Percentiles rank a stretch among this genome's conserved stretches.
Evolutionary conservation across 2,888 invertebrate species (phyloP).

Genomic region (Adelognathus sp.): DNA sequence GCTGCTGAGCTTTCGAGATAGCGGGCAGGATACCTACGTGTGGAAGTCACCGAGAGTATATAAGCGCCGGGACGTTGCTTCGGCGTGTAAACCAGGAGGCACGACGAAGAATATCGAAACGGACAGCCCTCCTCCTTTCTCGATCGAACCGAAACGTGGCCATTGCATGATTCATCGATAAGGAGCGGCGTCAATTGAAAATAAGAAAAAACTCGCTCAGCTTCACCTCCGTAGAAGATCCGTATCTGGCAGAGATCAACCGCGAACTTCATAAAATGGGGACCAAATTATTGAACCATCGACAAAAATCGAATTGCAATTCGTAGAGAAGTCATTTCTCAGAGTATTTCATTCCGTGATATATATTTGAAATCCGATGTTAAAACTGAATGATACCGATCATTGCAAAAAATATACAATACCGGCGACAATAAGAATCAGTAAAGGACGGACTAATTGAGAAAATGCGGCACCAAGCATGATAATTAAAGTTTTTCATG

Average conservation of each 20-base stretch:
- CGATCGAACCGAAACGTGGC: conserved; percentile 70
- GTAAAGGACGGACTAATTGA: no score
- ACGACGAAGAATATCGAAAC: conserved; percentile 78
- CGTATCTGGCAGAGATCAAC: not conserved
- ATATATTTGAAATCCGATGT: no score
- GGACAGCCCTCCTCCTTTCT: conserved; percentile 76
- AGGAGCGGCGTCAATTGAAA: conserved; percentile 2
- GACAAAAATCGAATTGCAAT: not conserved
- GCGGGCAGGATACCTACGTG: conserved; percentile 33
- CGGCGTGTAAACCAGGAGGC: conserved; percentile 75
- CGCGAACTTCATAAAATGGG: not conserved
- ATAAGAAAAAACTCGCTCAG: not conserved
- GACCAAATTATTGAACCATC: not conserved
- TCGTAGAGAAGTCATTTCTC: not conserved
- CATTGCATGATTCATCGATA: conserved; percentile 74
- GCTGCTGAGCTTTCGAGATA: conserved; percentile 49
- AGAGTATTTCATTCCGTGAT: not conserved
- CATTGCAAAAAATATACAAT: no score
- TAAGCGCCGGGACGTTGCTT: conserved; percentile 28
- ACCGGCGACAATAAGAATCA: no score
- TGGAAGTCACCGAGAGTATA: conserved; percentile 38
- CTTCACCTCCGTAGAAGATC: not conserved
- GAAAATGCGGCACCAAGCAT: no score
- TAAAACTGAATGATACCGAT: no score
- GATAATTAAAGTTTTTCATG: no score